These are phyloP conservation scores for Aquatica leii DNA, from an alignment of 2,888 invertebrate species.

Conservation along the genomic window DNA sequence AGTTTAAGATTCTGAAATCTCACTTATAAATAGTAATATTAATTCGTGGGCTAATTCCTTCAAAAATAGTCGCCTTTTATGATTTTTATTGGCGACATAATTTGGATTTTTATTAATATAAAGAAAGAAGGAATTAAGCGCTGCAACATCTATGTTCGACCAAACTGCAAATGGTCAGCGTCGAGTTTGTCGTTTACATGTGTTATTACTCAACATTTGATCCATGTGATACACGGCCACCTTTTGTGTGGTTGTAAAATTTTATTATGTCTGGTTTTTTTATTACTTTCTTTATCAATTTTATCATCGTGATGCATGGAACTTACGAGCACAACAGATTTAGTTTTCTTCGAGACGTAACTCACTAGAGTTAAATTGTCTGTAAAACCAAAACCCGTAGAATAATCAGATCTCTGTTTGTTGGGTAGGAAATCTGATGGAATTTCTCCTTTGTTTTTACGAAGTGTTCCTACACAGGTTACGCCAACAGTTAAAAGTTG, in stretches of 20 bases:
- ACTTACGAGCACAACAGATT: not conserved
- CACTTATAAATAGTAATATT: not conserved
- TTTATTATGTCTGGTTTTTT: not conserved
- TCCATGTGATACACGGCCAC: constrained; percentile 1
- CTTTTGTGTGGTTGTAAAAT: not conserved
- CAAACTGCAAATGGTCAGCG: not conserved
- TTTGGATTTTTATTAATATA: not conserved
- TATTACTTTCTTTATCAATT: not conserved
- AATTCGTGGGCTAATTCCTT: not conserved
- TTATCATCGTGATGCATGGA: constrained; percentile 3
- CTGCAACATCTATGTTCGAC: constrained; percentile 1
- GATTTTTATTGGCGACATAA: not conserved
- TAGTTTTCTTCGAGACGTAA: not conserved
- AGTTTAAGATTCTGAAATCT: not conserved
- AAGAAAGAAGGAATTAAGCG: not conserved
- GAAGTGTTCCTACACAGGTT: not conserved
- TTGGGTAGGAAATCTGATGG: too few relatives aligned
- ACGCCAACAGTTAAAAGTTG: not conserved
- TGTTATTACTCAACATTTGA: not conserved
- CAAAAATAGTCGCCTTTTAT: constrained; percentile 3
- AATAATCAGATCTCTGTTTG: too few relatives aligned
- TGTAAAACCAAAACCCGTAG: too few relatives aligned
- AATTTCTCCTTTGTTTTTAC: too few relatives aligned
- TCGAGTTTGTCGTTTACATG: not conserved
- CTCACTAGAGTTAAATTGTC: not conserved